Conservation (phyloP, 2,888 invertebrate species). For the Acanthosoma haemorrhoidale region DNA sequence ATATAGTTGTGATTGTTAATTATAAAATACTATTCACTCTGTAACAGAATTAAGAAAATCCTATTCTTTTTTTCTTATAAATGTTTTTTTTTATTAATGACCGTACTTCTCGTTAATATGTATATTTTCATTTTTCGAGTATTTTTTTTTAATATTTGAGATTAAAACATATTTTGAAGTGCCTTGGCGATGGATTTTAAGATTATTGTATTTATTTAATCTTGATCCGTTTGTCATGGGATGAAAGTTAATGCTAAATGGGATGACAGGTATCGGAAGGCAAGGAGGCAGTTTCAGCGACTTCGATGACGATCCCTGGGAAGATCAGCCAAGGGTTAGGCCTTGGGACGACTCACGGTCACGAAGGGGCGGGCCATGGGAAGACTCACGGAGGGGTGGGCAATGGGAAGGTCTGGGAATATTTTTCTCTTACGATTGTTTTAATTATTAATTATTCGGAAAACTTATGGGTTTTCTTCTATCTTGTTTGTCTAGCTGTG, state of each 20-base stretch:
- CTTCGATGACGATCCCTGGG: conserved; percentile 43
- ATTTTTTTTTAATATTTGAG: neutral
- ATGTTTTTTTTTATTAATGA: neutral
- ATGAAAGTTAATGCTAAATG: conserved; percentile 3
- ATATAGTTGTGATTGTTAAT: no score
- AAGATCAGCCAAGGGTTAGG: conserved; percentile 42
- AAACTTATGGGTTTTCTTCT: no score
- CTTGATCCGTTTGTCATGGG: no score
- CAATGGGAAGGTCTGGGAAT: neutral
- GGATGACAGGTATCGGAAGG: conserved; percentile 41
- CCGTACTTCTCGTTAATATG: neutral
- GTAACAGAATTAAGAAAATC: no score
- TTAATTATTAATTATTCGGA: no score
- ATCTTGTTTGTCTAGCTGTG: no score
- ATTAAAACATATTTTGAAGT: conserved; percentile 2
- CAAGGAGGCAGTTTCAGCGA: conserved; percentile 40
- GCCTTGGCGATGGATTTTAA: no score
- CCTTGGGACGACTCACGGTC: conserved; percentile 29
- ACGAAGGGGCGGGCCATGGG: conserved; percentile 15
- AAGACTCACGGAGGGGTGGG: conserved; percentile 18
- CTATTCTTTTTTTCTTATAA: neutral
- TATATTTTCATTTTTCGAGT: neutral
- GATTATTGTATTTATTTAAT: no score
- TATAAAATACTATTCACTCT: no score
- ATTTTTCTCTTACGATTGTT: no score